Conservation (phyloP, 2,113 vertebrate species). For the Takifugu bimaculatus region DNA sequence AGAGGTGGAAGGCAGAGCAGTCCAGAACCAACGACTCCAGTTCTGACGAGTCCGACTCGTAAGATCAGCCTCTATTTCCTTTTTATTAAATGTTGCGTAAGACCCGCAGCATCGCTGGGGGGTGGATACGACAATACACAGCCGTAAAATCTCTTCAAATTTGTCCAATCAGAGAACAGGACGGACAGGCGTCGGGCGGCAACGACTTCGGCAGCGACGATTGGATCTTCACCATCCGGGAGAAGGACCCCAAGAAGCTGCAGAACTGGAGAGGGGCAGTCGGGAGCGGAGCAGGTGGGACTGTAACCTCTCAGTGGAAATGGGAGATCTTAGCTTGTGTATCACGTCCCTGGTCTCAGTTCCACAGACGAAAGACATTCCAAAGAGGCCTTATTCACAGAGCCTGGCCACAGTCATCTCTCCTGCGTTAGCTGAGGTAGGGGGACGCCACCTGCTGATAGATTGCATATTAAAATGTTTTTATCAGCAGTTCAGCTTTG, state of each 20-base stretch:
- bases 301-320: not conserved
- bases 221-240: slow-evolving; percentile 96
- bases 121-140: no score
- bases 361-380: slow-evolving; percentile 81
- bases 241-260: slow-evolving; percentile 90
- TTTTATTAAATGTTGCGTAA: not conserved
- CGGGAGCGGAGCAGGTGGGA: slow-evolving; percentile 77
- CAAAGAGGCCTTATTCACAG: slow-evolving; percentile 91
- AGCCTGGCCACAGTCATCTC: slow-evolving; percentile 91
- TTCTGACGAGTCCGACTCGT: slow-evolving; percentile 94
- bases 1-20: slow-evolving; percentile 94
- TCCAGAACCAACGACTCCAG: slow-evolving; percentile 83
- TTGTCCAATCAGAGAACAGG: slow-evolving; percentile 80
- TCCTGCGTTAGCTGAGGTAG: slow-evolving; percentile 90
- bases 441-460: not conserved
- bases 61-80: slow-evolving; percentile 47
- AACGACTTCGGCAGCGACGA: slow-evolving; percentile 84
- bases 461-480: no score
- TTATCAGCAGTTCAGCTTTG: no score
- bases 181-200: slow-evolving; percentile 89
- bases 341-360: not conserved
- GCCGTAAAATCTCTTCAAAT: not conserved
- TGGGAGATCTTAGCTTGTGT: no score
- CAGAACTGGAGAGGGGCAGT: slow-evolving; percentile 87
- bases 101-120: not conserved